Evolutionary conservation across 2,113 vertebrate species (phyloP).

Genomic region (Bos taurus): DNA sequence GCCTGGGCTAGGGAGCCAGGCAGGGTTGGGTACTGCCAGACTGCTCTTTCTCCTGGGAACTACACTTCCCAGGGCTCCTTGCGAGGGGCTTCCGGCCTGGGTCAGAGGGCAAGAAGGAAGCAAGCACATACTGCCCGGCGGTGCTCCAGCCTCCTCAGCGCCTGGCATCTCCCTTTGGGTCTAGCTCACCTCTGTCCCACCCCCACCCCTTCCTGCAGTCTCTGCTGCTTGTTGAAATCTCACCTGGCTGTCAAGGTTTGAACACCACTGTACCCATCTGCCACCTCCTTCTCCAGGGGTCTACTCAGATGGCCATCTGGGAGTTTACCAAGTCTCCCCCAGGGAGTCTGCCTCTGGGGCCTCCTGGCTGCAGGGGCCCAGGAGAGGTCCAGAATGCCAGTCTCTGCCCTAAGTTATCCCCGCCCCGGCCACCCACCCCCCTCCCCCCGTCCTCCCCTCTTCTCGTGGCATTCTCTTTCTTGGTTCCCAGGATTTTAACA

Average conservation of each 20-base stretch:
- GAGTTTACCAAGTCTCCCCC: neutral
- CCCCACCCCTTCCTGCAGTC: accelerated
- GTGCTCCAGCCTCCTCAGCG: neutral
- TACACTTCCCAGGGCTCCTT: neutral
- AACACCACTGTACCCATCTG: accelerated
- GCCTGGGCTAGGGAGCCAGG: neutral
- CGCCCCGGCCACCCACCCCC: accelerated
- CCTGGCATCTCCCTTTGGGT: neutral
- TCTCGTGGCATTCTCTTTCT: neutral
- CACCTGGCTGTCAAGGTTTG: neutral
- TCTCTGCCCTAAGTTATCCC: neutral
- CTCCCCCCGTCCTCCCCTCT: neutral
- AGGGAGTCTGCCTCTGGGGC: neutral
- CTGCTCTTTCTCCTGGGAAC: neutral
- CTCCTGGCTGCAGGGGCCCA: neutral
- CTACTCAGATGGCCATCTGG: neutral
- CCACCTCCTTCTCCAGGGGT: accelerated
- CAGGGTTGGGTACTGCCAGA: neutral
- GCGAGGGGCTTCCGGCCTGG: neutral
- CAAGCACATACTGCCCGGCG: accelerated
- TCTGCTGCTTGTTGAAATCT: neutral
- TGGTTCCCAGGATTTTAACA: neutral
- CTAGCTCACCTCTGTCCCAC: neutral
- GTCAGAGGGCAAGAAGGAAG: neutral
- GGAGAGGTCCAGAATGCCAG: no score